These are phyloP conservation scores for Carollia perspicillata DNA, from an alignment of 2,113 vertebrate genomes.

Conservation along the genomic window DNA sequence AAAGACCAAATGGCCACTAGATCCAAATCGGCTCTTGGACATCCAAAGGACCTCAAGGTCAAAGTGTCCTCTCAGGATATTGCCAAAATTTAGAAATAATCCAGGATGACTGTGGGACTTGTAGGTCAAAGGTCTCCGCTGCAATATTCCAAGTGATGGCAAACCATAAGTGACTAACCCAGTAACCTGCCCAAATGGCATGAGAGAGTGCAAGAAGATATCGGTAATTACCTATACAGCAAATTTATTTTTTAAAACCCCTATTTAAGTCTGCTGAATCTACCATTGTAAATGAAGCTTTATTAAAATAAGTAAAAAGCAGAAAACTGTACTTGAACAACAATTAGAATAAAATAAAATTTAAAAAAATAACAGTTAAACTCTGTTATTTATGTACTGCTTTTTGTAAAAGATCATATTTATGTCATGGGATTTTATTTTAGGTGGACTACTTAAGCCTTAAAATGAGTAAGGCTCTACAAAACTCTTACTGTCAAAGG, in stretches of 20 bases:
- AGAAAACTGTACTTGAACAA: too few species aligned
- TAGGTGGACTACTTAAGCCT: not conserved
- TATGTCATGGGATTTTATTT: not conserved
- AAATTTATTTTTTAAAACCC: not conserved
- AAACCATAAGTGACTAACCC: not conserved
- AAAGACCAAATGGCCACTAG: not conserved
- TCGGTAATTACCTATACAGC: not conserved
- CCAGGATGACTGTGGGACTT: not conserved
- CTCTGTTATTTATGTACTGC: not conserved
- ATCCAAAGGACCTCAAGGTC: not conserved
- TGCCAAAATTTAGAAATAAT: conserved; percentile 25
- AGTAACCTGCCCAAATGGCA: not conserved
- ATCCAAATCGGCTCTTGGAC: not conserved
- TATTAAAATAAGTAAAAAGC: not conserved
- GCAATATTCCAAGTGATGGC: not conserved
- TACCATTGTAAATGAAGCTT: conserved; percentile 3
- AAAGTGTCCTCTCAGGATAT: conserved; percentile 6
- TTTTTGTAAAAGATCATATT: not conserved
- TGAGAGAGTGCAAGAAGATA: not conserved
- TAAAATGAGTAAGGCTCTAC: not conserved
- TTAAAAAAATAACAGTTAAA: not conserved
- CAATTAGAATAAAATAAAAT: too few species aligned
- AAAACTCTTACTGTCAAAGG: not conserved
- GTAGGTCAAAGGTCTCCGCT: not conserved
- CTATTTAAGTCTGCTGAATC: not conserved